Base-by-base conservation (phyloP, 2,797 vertebrate species). In the Hafferia zeledoni region DNA sequence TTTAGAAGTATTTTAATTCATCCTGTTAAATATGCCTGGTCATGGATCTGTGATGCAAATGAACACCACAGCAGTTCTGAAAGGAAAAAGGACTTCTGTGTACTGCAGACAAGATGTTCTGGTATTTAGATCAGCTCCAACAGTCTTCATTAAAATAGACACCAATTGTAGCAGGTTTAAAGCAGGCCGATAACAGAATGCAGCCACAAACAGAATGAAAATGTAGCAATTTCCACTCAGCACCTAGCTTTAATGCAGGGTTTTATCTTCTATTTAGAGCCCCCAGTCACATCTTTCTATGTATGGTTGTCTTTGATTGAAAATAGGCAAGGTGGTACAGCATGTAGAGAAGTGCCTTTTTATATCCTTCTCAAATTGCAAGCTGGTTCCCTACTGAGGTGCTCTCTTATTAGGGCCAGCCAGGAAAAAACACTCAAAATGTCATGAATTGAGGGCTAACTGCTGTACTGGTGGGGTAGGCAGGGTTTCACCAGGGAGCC, bases 221-320 rank as follows among this genome's bases (percentile, higher is more conserved):
- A 71, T 57, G 44, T 46, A 61, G 28, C 59, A 60, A 77, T 88
- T 83, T 88, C 46, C 33, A 94, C 25, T 25, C 52, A 46, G 24
- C n/a, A 20, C 68, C n/a, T 75, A 81, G 49, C 39, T 80, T 81
- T 87, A 94, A 85, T 84, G 80, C 27, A 74, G 37, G 20, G 61
- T 84, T 97, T 92, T 87, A 44, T 94, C 49, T 90, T 94, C 81
- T 87, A 72, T 67, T 70, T 63, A 70, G 69, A 93, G 10, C 47
- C 37, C 46, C 47, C 18, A 59, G 17, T 80, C 77, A 72, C 72
- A 91, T 69, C 49, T 94, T 96, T 64, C 60, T 61, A 27, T 49
- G n/a, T 94, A 41, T 84, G 94, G 25, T 67, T 89, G 49, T 52
- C 83, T 96, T 88, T 92, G 56, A 37, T 64, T 88, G 55, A 92